A percentile compares a stretch with the other conserved stretches of the same genome.
phyloP scores from a whole-genome alignment of 2,888 invertebrate species.

The Tenthredo distinguenda region DNA sequence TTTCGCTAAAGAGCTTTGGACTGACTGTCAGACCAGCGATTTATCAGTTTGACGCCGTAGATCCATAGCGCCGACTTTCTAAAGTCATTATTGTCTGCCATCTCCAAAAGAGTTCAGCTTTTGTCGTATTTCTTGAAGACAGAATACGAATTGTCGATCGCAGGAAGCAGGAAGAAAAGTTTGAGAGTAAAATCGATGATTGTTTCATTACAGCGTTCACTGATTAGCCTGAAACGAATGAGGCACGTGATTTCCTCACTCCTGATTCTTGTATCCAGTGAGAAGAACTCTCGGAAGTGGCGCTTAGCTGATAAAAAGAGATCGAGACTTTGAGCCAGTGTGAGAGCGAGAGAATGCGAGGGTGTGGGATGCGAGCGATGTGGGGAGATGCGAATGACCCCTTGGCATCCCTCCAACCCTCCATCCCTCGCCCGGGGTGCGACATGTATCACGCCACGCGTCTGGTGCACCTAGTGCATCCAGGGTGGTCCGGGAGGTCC shows the following conservation, averaged over 20 bases:
- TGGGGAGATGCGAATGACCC: slow-evolving; percentile 65
- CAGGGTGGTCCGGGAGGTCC: slow-evolving; percentile 62
- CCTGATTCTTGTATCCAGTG: neutral
- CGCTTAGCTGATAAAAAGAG: slow-evolving; percentile 55
- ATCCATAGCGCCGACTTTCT: neutral
- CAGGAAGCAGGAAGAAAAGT: slow-evolving; percentile 28
- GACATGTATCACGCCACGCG: slow-evolving; percentile 71
- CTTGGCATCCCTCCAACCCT: slow-evolving; percentile 69
- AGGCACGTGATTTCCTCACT: neutral
- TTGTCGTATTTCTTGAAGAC: neutral
- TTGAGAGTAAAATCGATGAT: neutral
- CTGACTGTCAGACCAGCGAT: slow-evolving; percentile 21
- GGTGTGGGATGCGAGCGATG: slow-evolving; percentile 58
- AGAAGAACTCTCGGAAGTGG: slow-evolving; percentile 19
- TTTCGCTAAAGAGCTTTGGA: slow-evolving; percentile 35
- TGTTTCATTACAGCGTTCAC: neutral
- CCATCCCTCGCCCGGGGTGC: slow-evolving; percentile 54
- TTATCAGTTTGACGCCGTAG: slow-evolving; percentile 38
- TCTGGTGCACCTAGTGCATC: slow-evolving; percentile 71
- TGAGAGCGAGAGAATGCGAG: slow-evolving; percentile 56
- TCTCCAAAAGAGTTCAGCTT: neutral
- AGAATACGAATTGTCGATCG: neutral
- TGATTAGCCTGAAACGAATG: neutral
- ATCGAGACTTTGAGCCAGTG: slow-evolving; percentile 40
- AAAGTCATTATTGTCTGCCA: slow-evolving; percentile 13